Evolutionary conservation across 1,140 invertebrate species (phyloP).

Genomic region (Pantala flavescens): DNA sequence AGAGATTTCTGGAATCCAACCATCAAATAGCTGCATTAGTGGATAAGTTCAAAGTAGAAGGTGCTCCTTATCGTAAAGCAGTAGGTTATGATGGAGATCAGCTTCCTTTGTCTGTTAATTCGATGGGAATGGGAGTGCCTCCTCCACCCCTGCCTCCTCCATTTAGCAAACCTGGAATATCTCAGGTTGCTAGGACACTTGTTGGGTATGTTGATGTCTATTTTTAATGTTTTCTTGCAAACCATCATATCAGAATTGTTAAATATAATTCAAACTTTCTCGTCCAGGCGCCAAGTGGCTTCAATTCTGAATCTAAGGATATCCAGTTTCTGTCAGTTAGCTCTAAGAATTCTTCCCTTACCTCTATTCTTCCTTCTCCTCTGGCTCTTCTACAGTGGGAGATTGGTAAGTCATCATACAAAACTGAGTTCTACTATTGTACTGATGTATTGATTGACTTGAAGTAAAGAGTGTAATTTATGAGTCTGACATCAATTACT

Average conservation of each 20-base stretch:
- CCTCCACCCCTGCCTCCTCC: not conserved
- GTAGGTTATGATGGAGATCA: not conserved
- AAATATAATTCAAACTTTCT: not conserved
- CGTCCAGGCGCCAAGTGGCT: constrained; percentile 56
- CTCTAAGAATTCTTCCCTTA: constrained; percentile 57
- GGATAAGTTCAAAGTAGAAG: constrained; percentile 81
- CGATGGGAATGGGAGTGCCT: not conserved
- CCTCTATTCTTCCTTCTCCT: constrained; percentile 67
- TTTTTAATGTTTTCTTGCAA: too few relatives aligned
- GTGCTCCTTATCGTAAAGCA: constrained; percentile 39
- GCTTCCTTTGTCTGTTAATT: not conserved
- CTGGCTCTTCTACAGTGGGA: constrained; percentile 68
- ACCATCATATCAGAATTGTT: too few relatives aligned
- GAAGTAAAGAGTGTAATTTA: too few relatives aligned
- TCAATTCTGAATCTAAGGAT: constrained; percentile 66
- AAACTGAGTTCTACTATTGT: not conserved
- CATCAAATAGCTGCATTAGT: constrained; percentile 84
- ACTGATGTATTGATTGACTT: too few relatives aligned
- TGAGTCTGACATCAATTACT: too few relatives aligned
- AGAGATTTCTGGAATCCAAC: constrained; percentile 83
- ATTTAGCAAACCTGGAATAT: not conserved
- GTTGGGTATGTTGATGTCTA: not conserved
- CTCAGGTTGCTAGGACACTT: not conserved
- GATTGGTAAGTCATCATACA: constrained; percentile 39
- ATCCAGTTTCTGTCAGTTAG: constrained; percentile 58